These are phyloP conservation scores for Gymnosoma rotundatum DNA, from an alignment of 2,888 invertebrate genomes.

Conservation along the genomic window DNA sequence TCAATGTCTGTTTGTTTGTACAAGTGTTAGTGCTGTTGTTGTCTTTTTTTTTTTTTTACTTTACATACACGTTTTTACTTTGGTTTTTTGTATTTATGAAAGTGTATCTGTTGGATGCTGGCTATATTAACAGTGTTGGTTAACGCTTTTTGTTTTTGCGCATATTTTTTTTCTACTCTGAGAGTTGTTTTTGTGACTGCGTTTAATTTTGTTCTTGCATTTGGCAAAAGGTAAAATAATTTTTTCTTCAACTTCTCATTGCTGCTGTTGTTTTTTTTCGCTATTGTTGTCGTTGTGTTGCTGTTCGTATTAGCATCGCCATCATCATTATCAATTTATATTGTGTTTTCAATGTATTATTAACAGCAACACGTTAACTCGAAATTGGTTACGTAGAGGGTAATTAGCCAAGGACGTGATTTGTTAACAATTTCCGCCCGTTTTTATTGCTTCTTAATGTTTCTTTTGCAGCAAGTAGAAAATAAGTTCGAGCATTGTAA, in stretches of 20 bases:
- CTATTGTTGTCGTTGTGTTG: slow-evolving; percentile 19
- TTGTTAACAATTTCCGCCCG: slow-evolving; percentile 69
- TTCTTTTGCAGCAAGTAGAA: slow-evolving; percentile 20
- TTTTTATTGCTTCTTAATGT: slow-evolving; percentile 17
- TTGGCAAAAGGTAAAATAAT: slow-evolving; percentile 31
- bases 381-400: slow-evolving; percentile 63
- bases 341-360: slow-evolving; percentile 68
- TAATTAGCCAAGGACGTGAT: slow-evolving; percentile 70
- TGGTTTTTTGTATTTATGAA: slow-evolving; percentile 4
- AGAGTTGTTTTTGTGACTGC: slow-evolving; percentile 21
- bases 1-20: slow-evolving; percentile 53
- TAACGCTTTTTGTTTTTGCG: slow-evolving; percentile 34
- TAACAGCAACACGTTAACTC: slow-evolving; percentile 70
- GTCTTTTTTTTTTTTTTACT: slow-evolving; percentile 3
- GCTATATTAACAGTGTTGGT: slow-evolving; percentile 60
- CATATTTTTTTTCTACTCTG: slow-evolving; percentile 17
- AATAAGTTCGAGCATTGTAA: background rate
- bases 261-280: background rate
- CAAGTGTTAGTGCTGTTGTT: slow-evolving; percentile 37
- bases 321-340: slow-evolving; percentile 58
- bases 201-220: slow-evolving; percentile 14
- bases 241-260: slow-evolving; percentile 51
- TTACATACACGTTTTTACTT: slow-evolving; percentile 20
- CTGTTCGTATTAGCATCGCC: slow-evolving; percentile 15
- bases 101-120: slow-evolving; percentile 61